Evolutionary conservation across 2,113 vertebrate species (phyloP).

Genomic region (Sinocyclocheilus grahami): DNA sequence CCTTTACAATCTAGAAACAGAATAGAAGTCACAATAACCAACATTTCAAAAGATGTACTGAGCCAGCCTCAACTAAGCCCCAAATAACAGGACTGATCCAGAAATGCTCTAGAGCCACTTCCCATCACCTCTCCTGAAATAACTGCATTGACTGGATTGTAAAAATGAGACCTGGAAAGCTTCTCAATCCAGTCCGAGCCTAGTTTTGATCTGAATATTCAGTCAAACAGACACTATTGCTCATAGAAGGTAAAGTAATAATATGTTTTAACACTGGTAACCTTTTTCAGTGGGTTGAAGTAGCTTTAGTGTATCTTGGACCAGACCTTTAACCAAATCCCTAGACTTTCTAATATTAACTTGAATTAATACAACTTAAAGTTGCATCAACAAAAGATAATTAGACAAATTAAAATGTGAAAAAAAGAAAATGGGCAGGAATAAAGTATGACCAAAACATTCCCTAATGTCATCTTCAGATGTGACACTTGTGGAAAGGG

Average conservation of each 20-base stretch:
- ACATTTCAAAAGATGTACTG: slow-evolving; percentile 11
- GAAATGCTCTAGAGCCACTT: slow-evolving; percentile 10
- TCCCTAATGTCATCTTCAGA: not conserved
- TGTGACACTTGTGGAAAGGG: not conserved
- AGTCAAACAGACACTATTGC: not conserved
- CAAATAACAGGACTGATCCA: not conserved
- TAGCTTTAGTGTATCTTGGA: slow-evolving; percentile 16
- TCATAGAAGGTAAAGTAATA: not conserved
- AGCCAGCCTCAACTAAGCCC: too few relatives aligned
- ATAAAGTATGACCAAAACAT: not conserved
- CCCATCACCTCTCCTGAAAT: not conserved
- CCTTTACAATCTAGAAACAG: not conserved
- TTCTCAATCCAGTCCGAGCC: not conserved
- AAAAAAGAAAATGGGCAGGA: not conserved
- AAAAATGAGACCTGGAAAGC: not conserved
- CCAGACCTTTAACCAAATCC: not conserved
- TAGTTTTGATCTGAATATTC: slow-evolving; percentile 10
- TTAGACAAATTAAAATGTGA: not conserved
- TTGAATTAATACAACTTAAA: not conserved
- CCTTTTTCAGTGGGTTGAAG: not conserved
- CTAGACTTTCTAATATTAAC: not conserved
- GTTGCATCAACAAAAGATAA: not conserved
- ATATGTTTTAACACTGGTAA: not conserved
- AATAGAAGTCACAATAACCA: slow-evolving; percentile 9
- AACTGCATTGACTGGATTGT: not conserved